These are phyloP conservation scores for Peromyscus attwateri DNA, from an alignment of 2,797 vertebrate species.

Conservation along the genomic window DNA sequence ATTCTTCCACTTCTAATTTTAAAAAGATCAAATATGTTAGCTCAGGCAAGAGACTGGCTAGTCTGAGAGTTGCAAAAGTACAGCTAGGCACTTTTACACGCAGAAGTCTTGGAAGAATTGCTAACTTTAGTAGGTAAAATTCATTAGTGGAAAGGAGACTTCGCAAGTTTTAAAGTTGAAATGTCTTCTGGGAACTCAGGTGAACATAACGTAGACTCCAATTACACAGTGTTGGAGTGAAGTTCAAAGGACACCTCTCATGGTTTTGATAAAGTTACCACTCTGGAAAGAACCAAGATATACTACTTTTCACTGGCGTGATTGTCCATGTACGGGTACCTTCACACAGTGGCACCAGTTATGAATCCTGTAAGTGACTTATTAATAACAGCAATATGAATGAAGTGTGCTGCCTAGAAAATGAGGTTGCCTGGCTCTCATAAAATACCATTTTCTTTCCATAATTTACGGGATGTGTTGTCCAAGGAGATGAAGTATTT, in stretches of 20 bases:
- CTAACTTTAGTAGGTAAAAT: conserved; percentile 33
- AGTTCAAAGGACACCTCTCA: conserved; percentile 81
- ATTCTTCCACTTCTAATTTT: conserved; percentile 75
- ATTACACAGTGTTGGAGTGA: conserved; percentile 68
- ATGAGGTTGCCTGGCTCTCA: conserved; percentile 81
- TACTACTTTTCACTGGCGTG: conserved; percentile 70
- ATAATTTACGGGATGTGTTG: conserved; percentile 79
- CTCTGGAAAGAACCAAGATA: conserved; percentile 78
- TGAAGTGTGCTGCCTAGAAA: conserved; percentile 83
- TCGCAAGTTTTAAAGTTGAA: conserved; percentile 42
- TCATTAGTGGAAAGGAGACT: conserved; percentile 49
- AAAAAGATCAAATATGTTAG: conserved; percentile 74
- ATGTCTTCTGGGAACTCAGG: conserved; percentile 34
- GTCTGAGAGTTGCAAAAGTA: background rate
- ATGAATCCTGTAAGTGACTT: conserved; percentile 80
- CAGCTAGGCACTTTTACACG: background rate
- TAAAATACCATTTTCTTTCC: conserved; percentile 84
- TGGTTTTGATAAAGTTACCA: conserved; percentile 83
- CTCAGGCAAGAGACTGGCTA: conserved; percentile 62
- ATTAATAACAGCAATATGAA: conserved; percentile 81
- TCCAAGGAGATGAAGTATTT: conserved; percentile 83
- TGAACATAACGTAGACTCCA: conserved; percentile 50
- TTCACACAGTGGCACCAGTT: conserved; percentile 50
- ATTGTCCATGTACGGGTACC: conserved; percentile 73
- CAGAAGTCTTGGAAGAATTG: background rate